phyloP scores from a whole-genome alignment of 23 tunicate species.

The Halocynthia aurantium region DNA sequence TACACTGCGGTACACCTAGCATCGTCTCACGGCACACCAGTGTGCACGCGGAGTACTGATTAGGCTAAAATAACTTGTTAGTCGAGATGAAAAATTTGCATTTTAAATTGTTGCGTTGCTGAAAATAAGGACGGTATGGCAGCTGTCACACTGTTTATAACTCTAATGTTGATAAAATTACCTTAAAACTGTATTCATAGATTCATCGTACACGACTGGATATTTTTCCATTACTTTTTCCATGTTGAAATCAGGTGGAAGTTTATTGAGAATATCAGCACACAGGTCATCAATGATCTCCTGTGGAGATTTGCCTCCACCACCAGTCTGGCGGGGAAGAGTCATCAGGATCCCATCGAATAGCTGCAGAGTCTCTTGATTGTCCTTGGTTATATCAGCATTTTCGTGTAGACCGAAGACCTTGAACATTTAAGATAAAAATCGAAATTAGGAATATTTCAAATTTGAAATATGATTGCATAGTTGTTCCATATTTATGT shows the following conservation, averaged over 20 bases:
- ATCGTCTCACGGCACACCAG: too few relatives aligned
- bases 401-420: slow-evolving; percentile 98
- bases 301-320: slow-evolving; percentile 87
- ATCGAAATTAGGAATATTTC: background rate
- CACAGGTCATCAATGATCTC: slow-evolving; percentile 80
- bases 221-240: slow-evolving; percentile 89
- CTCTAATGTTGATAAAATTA: slow-evolving; percentile 6
- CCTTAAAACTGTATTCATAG: slow-evolving; percentile 96
- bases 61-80: too few relatives aligned
- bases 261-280: slow-evolving; percentile 79
- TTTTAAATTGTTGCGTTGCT: too few relatives aligned
- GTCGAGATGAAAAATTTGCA: too few relatives aligned
- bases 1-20: too few relatives aligned
- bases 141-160: too few relatives aligned
- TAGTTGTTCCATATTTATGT: background rate
- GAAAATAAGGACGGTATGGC: too few relatives aligned
- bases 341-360: slow-evolving; percentile 93
- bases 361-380: slow-evolving; percentile 84
- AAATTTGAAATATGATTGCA: background rate
- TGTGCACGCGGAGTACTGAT: too few relatives aligned
- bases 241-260: slow-evolving; percentile 83
- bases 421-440: slow-evolving; percentile 14
- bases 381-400: slow-evolving; percentile 96
- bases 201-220: slow-evolving; percentile 87
- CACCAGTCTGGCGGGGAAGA: slow-evolving; percentile 87